These are phyloP conservation scores for Sturmia bella DNA, from an alignment of 2,888 invertebrate species.

Conservation along the genomic window DNA sequence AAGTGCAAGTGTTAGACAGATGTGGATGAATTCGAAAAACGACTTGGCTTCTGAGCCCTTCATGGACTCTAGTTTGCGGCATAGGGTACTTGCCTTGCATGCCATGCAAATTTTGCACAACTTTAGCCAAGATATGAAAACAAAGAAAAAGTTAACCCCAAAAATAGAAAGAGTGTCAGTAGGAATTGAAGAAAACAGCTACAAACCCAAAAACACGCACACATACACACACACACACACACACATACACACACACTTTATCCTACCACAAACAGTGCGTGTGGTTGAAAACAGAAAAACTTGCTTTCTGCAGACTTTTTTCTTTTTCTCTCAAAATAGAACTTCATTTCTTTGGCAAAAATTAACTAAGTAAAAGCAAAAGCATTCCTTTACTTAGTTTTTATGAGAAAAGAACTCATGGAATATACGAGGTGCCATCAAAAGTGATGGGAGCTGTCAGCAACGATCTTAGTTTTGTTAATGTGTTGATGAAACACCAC, in stretches of 20 bases:
- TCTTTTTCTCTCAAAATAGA: conserved; percentile 57
- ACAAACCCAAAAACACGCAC: conserved; percentile 7
- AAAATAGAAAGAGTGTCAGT: conserved; percentile 52
- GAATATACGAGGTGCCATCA: neutral
- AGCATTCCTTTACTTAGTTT: no score
- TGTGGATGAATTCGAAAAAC: no score
- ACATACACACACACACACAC: no score
- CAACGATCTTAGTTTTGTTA: no score
- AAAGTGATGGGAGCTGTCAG: no score
- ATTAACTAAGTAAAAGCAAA: no score
- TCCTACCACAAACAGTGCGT: conserved; percentile 75
- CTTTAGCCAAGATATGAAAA: neutral
- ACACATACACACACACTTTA: conserved; percentile 19
- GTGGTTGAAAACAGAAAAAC: conserved; percentile 75
- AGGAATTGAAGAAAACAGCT: conserved; percentile 52
- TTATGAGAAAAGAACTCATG: neutral
- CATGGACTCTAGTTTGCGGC: no score
- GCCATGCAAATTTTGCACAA: conserved; percentile 1
- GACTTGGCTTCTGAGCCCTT: no score
- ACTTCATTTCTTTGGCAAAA: conserved; percentile 73
- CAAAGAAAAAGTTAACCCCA: conserved; percentile 55
- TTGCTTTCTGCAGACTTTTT: conserved; percentile 30
- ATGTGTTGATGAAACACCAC: no score
- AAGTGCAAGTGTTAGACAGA: no score
- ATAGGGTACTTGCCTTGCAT: neutral